Base-by-base conservation (phyloP, 1,140 invertebrate genomes). In the Anastatus disparis region DNA sequence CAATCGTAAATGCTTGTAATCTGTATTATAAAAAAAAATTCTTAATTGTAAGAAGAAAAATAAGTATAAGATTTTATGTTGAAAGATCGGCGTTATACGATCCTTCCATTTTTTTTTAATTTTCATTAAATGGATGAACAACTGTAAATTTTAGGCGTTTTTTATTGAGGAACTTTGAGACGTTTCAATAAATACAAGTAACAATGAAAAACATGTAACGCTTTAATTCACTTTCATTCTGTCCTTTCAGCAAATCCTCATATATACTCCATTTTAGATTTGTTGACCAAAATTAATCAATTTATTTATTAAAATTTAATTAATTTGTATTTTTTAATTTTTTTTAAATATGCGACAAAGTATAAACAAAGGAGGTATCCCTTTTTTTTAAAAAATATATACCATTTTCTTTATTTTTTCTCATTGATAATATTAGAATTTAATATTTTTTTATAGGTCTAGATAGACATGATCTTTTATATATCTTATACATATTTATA, bases 311-410 rank as follows among this genome's bases (percentile, higher is more conserved):
- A n/a, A n/a, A n/a, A n/a, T n/a, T n/a, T n/a, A n/a, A n/a, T n/a
- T n/a, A n/a, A n/a, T n/a, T n/a, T n/a, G n/a, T 61, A 10, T 1
- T 6, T 35, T 63, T 63, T 55, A 29, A 9, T 44, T 58, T n/a
- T 38, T 20, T 35, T n/a, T 38, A 13, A 55, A 29, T n/a, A 24
- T 44, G 6, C 7, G 15, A 26, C 42, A 62, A 62, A 62, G 22
- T 55, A 70, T 55, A 62, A 70, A 62, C 10, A 70, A 68, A 44
- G 22, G 42, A 50, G 3, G 10, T 40, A 38, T 63, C 12, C 17
- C 38, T 64, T 46, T 50, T 77, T 79, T 77, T 71, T 79, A 79
- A 77, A 81, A 82, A 81, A 82, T 79, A 79, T 82, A 81, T 79
- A 77, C 77, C 76, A 76, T 72, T 81, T 74, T 78, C 71, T 78